phyloP scores from a whole-genome alignment of 1,140 invertebrate species.

The Anastrepha obliqua region DNA sequence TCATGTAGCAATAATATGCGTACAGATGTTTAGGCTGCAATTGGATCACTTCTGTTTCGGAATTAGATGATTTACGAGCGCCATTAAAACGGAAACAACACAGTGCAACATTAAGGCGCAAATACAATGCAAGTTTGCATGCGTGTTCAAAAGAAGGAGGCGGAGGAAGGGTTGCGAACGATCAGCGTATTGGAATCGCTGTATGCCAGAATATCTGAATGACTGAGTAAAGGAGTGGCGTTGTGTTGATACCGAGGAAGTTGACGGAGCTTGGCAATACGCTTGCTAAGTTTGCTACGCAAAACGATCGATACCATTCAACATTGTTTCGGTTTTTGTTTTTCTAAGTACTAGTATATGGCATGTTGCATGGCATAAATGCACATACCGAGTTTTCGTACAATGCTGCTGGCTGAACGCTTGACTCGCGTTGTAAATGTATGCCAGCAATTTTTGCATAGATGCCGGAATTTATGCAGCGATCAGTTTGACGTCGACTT shows the following conservation, averaged over 20 bases:
- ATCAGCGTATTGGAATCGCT: background rate
- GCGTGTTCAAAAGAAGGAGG: background rate
- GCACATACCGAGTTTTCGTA: background rate
- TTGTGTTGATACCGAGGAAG: background rate
- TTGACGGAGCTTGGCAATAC: background rate
- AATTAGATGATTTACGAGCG: slow-evolving; percentile 60
- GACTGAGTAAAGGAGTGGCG: background rate
- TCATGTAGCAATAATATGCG: slow-evolving; percentile 53
- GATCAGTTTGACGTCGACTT: background rate
- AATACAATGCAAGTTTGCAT: background rate
- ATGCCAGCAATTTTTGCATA: background rate
- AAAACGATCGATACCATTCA: background rate
- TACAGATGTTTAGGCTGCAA: slow-evolving; percentile 56
- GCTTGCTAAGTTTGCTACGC: background rate
- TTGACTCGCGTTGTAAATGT: background rate
- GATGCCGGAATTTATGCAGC: background rate
- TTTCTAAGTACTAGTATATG: too few relatives aligned
- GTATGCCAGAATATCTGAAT: background rate
- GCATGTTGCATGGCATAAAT: too few relatives aligned
- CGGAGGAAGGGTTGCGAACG: background rate
- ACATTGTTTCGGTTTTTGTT: background rate
- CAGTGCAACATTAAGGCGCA: slow-evolving; percentile 49
- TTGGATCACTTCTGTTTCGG: slow-evolving; percentile 60
- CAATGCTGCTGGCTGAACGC: background rate
- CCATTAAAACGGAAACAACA: slow-evolving; percentile 58